phyloP scores from a whole-genome alignment of 2,113 vertebrate genomes.

The Coracopsis vasa region DNA sequence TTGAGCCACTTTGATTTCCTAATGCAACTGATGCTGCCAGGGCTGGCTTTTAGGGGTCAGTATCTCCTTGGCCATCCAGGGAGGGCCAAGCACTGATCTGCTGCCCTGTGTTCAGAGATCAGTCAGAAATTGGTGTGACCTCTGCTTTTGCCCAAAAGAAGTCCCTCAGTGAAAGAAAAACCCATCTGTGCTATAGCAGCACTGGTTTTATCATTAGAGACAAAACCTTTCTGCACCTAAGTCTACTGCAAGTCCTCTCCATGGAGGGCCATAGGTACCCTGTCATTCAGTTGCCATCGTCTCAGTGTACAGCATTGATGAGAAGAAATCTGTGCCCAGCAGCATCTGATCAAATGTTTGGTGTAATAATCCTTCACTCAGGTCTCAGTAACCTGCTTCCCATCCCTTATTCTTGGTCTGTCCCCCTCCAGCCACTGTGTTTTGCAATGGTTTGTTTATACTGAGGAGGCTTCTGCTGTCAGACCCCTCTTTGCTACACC shows the following conservation, averaged over 20 bases:
- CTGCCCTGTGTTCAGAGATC: not conserved
- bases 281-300: not conserved
- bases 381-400: not conserved
- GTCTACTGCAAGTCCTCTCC: not conserved
- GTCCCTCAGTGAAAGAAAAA: not conserved
- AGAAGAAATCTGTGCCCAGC: not conserved
- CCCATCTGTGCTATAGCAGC: not conserved
- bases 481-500: not conserved
- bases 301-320: no score
- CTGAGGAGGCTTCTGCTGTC: not conserved
- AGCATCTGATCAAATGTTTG: not conserved
- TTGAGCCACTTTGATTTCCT: not conserved
- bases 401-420: not conserved
- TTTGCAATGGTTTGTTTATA: not conserved
- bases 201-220: not conserved
- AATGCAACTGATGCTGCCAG: not conserved
- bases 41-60: not conserved
- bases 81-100: not conserved
- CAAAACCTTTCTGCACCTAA: not conserved
- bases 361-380: not conserved
- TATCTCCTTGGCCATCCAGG: not conserved
- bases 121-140: not conserved
- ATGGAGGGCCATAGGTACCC: not conserved
- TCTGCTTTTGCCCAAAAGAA: not conserved
- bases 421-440: not conserved